These are phyloP conservation scores for Cantharis lateralis DNA, from an alignment of 2,888 invertebrate species.

Conservation along the genomic window DNA sequence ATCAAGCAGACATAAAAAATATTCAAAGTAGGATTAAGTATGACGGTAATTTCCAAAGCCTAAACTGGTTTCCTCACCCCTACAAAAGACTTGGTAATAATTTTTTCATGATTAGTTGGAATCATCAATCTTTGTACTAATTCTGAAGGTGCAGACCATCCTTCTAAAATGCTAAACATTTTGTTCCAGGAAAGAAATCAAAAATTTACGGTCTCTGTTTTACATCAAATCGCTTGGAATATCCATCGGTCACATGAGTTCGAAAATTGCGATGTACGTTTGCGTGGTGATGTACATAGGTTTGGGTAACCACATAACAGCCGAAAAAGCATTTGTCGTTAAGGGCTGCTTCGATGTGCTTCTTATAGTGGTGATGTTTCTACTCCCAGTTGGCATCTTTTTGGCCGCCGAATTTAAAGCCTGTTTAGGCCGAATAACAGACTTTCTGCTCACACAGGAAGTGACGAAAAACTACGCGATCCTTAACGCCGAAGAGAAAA, in stretches of 20 bases:
- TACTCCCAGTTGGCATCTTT: slow-evolving; percentile 84
- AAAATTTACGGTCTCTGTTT: slow-evolving; percentile 55
- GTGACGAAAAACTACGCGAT: slow-evolving; percentile 49
- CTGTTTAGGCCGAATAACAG: slow-evolving; percentile 71
- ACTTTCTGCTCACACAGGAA: slow-evolving; percentile 65
- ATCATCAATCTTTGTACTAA: too few relatives aligned
- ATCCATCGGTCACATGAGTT: slow-evolving; percentile 43
- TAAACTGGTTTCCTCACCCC: too few relatives aligned
- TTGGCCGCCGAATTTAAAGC: slow-evolving; percentile 79
- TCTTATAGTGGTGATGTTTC: slow-evolving; percentile 83
- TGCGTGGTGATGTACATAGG: slow-evolving; percentile 64
- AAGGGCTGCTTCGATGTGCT: slow-evolving; percentile 88
- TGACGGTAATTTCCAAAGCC: too few relatives aligned
- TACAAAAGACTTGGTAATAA: too few relatives aligned
- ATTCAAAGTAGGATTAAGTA: too few relatives aligned
- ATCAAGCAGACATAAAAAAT: too few relatives aligned
- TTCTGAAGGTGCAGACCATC: too few relatives aligned
- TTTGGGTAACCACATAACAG: slow-evolving; percentile 71
- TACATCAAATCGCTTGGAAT: slow-evolving; percentile 45
- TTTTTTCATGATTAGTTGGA: too few relatives aligned
- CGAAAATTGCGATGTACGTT: slow-evolving; percentile 48
- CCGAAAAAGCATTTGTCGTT: slow-evolving; percentile 85
- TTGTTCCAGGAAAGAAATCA: slow-evolving; percentile 67
- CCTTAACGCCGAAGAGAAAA: not conserved
- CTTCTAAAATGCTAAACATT: not conserved